Evolutionary conservation across 2,888 invertebrate species (phyloP).

Genomic region (Leptinotarsa peninsularis): DNA sequence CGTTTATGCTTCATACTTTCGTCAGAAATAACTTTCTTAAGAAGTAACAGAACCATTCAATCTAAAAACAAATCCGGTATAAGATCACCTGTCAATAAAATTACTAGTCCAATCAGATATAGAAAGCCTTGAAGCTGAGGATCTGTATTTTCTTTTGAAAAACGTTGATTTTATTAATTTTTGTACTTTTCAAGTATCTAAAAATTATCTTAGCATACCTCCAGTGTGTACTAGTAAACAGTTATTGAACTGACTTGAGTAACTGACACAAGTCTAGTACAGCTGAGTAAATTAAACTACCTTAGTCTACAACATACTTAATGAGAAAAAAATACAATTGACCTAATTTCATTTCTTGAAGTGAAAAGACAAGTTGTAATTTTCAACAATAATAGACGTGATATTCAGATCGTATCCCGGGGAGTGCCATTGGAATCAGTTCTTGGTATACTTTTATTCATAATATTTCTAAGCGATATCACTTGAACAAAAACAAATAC

Average conservation of each 20-base stretch:
- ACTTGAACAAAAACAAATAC: no score
- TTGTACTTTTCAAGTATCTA: slow-evolving; percentile 33
- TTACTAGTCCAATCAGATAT: background rate
- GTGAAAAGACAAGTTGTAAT: no score
- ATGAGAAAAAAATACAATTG: no score
- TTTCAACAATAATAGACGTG: no score
- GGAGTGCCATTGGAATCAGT: no score
- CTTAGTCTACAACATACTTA: background rate
- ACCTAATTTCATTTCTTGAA: no score
- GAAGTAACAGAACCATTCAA: slow-evolving; percentile 20
- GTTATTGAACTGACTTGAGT: slow-evolving; percentile 43
- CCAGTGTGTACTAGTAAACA: slow-evolving; percentile 43
- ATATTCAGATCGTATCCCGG: no score
- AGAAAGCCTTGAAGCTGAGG: background rate
- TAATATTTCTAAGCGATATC: no score
- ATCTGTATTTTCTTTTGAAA: background rate
- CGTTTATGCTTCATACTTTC: background rate
- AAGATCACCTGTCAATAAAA: background rate
- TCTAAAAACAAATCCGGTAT: background rate
- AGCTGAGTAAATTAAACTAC: slow-evolving; percentile 34
- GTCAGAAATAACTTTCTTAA: background rate
- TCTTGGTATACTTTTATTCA: no score
- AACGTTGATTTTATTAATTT: background rate
- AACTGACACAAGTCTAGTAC: slow-evolving; percentile 45
- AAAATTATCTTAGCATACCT: slow-evolving; percentile 28